Base-by-base conservation (phyloP, 2,888 invertebrate species). In the Drosophila greeni region DNA sequence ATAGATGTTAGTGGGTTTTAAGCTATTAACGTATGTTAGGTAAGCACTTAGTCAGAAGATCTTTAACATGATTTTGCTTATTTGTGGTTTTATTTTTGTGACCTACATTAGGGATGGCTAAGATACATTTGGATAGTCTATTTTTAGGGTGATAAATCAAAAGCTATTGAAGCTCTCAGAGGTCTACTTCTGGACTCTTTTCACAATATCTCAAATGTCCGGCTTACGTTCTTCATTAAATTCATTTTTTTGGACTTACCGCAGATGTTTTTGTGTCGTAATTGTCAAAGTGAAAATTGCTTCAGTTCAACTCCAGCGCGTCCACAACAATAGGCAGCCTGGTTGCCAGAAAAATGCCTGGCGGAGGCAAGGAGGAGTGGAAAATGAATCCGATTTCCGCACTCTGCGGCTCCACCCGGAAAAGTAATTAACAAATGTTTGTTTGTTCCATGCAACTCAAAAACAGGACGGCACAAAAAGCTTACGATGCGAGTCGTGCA, bases 391-490 rank as follows among this genome's bases (percentile, higher is more conserved):
- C 61, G 40, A 64, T 55, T 43, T 66, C 48, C 39, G 33, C 56
- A 45, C 54, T 33, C 34, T 52, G 56, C 33, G 55, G 33, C 43
- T 29, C 45, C 34, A 34, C 34, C 49, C 45, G 43, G 29, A 79
- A 84, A 82, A 75, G 76, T 82, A 84, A 82, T 82, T 82, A 81
- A 72, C 66, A 76, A 79, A 82, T 76, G 64, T 66, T 82, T 82
- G 66, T 66, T 75, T 66, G 72, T 49, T 24, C 42, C 58, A 55
- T 40, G 57, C 57, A 59, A 71, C 52, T 66, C 59, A 54, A 66
- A 75, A 67, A 52, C 64, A 80, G 59, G 66, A 53, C n/a, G 39
- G 24, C 34, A 51, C n/a, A 52, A 61, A 61, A 42, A 58, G 26
- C 58, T 57, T 58, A 58, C 58, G 58, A 42, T 34, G 58, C 42